Percentiles rank a stretch among this genome's conserved stretches.
phyloP scores from a whole-genome alignment of 2,113 vertebrate species.

The Mastomys natalensis region DNA sequence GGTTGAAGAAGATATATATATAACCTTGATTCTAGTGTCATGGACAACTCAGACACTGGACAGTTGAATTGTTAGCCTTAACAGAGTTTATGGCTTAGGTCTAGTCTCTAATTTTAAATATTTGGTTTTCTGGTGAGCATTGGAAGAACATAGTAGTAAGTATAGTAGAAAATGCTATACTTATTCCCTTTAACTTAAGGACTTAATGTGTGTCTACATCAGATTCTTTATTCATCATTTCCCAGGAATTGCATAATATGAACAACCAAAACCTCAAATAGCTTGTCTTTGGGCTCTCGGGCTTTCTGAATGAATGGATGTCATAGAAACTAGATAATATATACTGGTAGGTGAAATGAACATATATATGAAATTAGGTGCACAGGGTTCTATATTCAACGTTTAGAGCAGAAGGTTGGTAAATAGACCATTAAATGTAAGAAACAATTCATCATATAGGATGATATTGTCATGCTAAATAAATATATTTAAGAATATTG shows the following conservation, averaged over 20 bases:
- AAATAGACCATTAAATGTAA: neutral
- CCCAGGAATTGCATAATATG: neutral
- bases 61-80: neutral
- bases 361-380: neutral
- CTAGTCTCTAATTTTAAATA: neutral
- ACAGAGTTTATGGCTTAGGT: neutral
- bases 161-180: neutral
- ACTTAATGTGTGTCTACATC: neutral
- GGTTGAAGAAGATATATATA: neutral
- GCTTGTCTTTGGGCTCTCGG: neutral
- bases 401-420: neutral
- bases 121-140: neutral
- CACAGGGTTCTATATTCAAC: neutral
- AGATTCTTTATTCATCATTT: neutral
- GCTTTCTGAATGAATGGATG: neutral
- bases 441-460: neutral
- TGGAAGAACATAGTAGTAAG: too few species aligned
- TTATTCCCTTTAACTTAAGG: conserved; percentile 8
- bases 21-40: neutral
- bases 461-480: neutral
- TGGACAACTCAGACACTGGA: neutral
- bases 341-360: neutral
- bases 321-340: neutral
- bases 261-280: neutral
- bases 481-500: neutral